Percentiles rank a stretch among this genome's conserved stretches.
phyloP scores from a whole-genome alignment of 2,888 invertebrate genomes.

The Hyalella azteca region DNA sequence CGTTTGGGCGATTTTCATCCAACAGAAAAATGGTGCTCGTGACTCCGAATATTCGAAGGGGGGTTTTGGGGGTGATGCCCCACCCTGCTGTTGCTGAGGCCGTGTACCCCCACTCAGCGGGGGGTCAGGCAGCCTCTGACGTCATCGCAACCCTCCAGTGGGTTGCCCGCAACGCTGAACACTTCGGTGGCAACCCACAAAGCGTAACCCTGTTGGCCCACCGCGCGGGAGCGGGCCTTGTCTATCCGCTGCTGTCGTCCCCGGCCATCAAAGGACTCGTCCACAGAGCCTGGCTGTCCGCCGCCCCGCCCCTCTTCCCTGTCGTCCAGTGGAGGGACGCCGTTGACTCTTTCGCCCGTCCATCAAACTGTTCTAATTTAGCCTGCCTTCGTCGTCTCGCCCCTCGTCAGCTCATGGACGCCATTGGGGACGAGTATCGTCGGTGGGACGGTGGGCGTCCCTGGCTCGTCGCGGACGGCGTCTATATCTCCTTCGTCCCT shows the following conservation, averaged over 20 bases:
- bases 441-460: slow-evolving; percentile 38
- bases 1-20: slow-evolving; percentile 68
- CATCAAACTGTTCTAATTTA: slow-evolving; percentile 60
- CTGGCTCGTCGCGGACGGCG: slow-evolving; percentile 60
- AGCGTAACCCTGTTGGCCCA: slow-evolving; percentile 84
- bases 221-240: slow-evolving; percentile 82
- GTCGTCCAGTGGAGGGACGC: slow-evolving; percentile 47
- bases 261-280: slow-evolving; percentile 71
- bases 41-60: slow-evolving; percentile 81
- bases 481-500: slow-evolving; percentile 56
- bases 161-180: slow-evolving; percentile 80
- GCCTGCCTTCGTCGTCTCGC: slow-evolving; percentile 65
- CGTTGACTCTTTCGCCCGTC: slow-evolving; percentile 36
- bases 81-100: slow-evolving; percentile 62
- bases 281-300: slow-evolving; percentile 79
- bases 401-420: slow-evolving; percentile 69
- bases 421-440: slow-evolving; percentile 77
- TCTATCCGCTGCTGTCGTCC: slow-evolving; percentile 74
- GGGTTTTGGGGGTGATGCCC: slow-evolving; percentile 77
- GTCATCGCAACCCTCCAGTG: slow-evolving; percentile 77
- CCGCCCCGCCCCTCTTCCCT: slow-evolving; percentile 61
- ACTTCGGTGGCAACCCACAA: slow-evolving; percentile 81
- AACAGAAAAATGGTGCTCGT: slow-evolving; percentile 84
- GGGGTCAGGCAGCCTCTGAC: slow-evolving; percentile 86
- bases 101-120: slow-evolving; percentile 76